Percentiles rank a stretch among this genome's conserved stretches.
These are phyloP conservation scores for Himalopsyche anomala DNA, from an alignment of 2,888 invertebrate genomes.

Conservation along the genomic window DNA sequence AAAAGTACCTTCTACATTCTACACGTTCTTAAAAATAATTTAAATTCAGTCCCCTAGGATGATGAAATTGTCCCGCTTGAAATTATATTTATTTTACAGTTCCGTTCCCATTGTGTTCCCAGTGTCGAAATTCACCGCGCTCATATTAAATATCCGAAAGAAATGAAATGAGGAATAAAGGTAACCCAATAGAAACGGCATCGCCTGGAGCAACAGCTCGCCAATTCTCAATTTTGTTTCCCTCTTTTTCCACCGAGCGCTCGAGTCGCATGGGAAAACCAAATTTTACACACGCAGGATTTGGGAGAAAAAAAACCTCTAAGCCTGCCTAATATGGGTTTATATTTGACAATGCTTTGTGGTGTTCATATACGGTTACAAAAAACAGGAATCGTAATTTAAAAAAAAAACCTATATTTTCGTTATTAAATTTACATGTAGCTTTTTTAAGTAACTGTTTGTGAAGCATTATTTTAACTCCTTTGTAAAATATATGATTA, in stretches of 20 bases:
- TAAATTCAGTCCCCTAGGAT: neutral
- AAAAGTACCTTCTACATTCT: no score
- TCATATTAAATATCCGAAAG: slow-evolving; percentile 47
- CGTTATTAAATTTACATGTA: neutral
- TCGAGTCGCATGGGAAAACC: slow-evolving; percentile 15
- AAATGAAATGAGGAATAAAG: slow-evolving; percentile 47
- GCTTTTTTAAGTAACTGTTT: neutral
- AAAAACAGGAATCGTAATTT: neutral
- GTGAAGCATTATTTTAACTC: neutral
- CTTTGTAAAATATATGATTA: neutral
- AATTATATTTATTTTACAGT: slow-evolving; percentile 35
- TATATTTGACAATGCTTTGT: slow-evolving; percentile 34
- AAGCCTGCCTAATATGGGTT: slow-evolving; percentile 13
- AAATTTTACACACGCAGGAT: slow-evolving; percentile 16
- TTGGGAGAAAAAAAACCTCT: neutral
- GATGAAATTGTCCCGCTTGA: neutral
- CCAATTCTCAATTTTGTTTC: slow-evolving; percentile 36
- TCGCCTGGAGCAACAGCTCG: slow-evolving; percentile 31
- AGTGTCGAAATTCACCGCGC: slow-evolving; percentile 34
- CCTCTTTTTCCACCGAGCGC: slow-evolving; percentile 6
- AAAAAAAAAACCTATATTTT: neutral
- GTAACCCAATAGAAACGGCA: slow-evolving; percentile 41
- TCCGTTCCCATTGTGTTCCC: slow-evolving; percentile 11
- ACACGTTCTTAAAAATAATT: no score
- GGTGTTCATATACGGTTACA: neutral